Conservation (phyloP, 2,888 invertebrate species). For the Erebia ligea region DNA sequence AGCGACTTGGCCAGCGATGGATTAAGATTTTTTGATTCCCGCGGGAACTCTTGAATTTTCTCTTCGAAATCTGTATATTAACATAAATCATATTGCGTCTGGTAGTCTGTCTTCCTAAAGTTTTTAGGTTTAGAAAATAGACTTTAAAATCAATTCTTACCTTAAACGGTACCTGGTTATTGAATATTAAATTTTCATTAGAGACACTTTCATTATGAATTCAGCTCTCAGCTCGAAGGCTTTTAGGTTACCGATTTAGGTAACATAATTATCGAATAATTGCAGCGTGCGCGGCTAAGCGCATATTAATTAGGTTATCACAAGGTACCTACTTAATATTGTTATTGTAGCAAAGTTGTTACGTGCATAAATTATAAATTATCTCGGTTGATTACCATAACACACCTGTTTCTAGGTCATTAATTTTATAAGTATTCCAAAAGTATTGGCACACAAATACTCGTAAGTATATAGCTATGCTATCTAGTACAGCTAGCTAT, state of each 20-base stretch:
- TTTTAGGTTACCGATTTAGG: background rate
- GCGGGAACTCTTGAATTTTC: too few relatives aligned
- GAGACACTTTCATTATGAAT: constrained; percentile 1
- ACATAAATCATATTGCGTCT: too few relatives aligned
- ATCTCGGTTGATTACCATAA: background rate
- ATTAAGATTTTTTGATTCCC: too few relatives aligned
- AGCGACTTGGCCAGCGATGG: too few relatives aligned
- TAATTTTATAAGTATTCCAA: too few relatives aligned
- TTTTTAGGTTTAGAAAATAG: too few relatives aligned
- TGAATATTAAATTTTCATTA: constrained; percentile 4
- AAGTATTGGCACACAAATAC: too few relatives aligned
- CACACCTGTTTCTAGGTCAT: too few relatives aligned
- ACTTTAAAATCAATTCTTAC: background rate
- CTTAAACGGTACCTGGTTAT: background rate
- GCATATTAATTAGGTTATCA: background rate
- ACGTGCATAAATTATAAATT: background rate
- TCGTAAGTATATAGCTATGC: too few relatives aligned
- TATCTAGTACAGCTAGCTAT: too few relatives aligned
- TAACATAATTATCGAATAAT: constrained; percentile 4
- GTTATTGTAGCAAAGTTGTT: background rate
- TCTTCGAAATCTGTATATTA: too few relatives aligned
- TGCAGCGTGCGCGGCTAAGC: background rate
- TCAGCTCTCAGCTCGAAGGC: background rate
- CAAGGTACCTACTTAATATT: background rate
- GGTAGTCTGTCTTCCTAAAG: too few relatives aligned